phyloP scores from a whole-genome alignment of 2,113 vertebrate species.

The Riparia riparia region DNA sequence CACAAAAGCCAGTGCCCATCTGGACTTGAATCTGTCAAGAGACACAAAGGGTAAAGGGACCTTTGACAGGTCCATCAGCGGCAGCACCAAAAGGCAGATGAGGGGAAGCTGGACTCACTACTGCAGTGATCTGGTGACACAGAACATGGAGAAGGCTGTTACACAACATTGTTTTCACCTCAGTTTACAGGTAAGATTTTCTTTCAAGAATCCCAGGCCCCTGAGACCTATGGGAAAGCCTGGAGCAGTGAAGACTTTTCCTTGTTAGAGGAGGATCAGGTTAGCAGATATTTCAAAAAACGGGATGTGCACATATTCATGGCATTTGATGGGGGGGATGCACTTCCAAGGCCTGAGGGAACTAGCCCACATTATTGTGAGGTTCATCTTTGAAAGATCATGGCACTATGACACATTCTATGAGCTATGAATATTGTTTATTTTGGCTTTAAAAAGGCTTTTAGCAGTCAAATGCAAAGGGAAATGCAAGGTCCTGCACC shows the following conservation, averaged over 20 bases:
- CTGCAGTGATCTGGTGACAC: background rate
- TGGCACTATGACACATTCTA: background rate
- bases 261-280: background rate
- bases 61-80: background rate
- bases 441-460: background rate
- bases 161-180: background rate
- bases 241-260: background rate
- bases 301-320: background rate
- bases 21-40: background rate
- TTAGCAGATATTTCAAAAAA: background rate
- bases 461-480: background rate
- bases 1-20: background rate
- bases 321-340: too few species aligned
- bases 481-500: background rate
- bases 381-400: background rate
- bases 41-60: background rate
- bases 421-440: background rate
- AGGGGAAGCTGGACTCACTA: background rate
- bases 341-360: background rate
- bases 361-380: background rate
- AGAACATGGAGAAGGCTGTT: background rate
- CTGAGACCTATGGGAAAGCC: background rate
- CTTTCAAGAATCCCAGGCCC: background rate
- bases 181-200: background rate
- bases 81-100: background rate